Evolutionary conservation across 1,140 invertebrate genomes (phyloP), one percentile per base, ranked within the genome.

Genomic region (Papilio machaon): DNA sequence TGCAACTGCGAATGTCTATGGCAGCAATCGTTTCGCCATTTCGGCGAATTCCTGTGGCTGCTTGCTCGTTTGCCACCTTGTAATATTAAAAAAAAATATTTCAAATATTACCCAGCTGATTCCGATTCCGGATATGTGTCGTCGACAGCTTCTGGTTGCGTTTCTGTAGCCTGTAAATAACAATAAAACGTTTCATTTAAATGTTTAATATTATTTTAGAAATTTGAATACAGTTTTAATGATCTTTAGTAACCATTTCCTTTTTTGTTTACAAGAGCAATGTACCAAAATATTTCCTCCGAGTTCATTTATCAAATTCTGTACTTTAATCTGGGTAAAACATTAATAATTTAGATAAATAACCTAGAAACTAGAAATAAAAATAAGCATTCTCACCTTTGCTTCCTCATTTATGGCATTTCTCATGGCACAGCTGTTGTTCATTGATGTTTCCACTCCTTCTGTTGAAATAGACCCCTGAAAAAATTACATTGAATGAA

Each of bases 381-480:
- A 15, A 73, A n/a, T 52, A 49, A 49, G n/a, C n/a, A 35, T 38
- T 54, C 19, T 80, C 85, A 90, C 88, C 85, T 87, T 86, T 46
- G 74, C 54, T 49, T 82, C 54, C 60, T 84, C 81, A 17, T 82
- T 80, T 9, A 35, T 70, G 17, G 89, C 88, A 70, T 89, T 87
- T 74, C 85, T 89, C 38, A 82, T 78, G 17, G 81, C 47, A 79
- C 85, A 83, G 49, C 86, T 88, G 67, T 90, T 89, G 46, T 91
- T 90, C 74, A 92, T 85, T 11, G 91, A 89, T 43, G 89, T 81
- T 79, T 94, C 92, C 8, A 89, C 88, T 78, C 85, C 89, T 73
- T 94, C 92, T 1, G 85, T 91, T 19, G 92, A 92, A 54, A 93
- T 89, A 4, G 92, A 93, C 64, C 91, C 92, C 92, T 94, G 79